Conservation (phyloP, 2,797 vertebrate species). For the Synanceia verrucosa region DNA sequence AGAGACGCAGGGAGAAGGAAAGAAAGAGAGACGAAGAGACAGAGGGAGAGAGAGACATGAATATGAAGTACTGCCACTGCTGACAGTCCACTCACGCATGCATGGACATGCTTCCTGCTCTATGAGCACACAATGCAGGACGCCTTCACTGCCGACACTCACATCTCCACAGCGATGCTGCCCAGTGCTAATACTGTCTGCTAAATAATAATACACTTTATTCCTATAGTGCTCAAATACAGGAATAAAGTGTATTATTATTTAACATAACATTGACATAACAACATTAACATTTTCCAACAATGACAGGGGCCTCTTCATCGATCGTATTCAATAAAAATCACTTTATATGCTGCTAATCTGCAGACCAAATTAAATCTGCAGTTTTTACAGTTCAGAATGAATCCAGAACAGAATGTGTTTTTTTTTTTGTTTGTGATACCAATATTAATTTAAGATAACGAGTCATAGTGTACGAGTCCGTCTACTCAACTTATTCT, state of each 20-base stretch:
- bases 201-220: too few species aligned
- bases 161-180: neutral
- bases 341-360: neutral
- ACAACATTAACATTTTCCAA: too few species aligned
- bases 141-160: neutral
- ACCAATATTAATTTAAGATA: neutral
- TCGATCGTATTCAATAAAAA: too few species aligned
- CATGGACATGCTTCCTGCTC: conserved; percentile 48
- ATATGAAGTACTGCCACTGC: conserved; percentile 69
- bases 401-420: too few species aligned
- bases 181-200: neutral
- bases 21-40: conserved; percentile 39
- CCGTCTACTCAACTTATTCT: too few species aligned
- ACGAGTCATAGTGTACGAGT: too few species aligned
- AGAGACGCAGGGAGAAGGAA: conserved; percentile 62
- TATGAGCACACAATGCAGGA: neutral
- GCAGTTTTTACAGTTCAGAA: too few species aligned
- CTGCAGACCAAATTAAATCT: neutral
- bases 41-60: conserved; percentile 65
- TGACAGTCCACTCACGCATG: conserved; percentile 69
- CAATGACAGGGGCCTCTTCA: too few species aligned
- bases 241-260: too few species aligned
- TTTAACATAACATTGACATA: too few species aligned
- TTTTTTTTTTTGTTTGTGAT: neutral
- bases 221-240: too few species aligned